Conservation (phyloP, 2,797 vertebrate species). For the Brachymystax lenok region DNA sequence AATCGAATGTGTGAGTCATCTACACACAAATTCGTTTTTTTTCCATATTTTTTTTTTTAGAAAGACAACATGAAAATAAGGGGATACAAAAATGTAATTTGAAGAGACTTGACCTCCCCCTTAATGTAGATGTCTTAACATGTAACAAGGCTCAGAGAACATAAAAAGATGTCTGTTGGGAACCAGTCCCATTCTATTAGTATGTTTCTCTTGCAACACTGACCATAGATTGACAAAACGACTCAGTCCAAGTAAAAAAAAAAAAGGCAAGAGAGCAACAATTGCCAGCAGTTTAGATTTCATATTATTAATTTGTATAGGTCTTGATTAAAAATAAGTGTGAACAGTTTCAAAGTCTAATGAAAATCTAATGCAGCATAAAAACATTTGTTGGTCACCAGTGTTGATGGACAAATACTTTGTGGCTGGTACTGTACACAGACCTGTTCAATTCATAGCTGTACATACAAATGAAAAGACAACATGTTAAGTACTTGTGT, state of each 20-base stretch:
- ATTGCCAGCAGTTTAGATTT: slow-evolving; percentile 12
- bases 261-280: slow-evolving; percentile 20
- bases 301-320: slow-evolving; percentile 27
- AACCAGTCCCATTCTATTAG: slow-evolving; percentile 63
- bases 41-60: no score
- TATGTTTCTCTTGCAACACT: slow-evolving; percentile 26
- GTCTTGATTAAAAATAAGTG: slow-evolving; percentile 40
- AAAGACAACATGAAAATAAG: slow-evolving; percentile 41
- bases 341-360: slow-evolving; percentile 36
- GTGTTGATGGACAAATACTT: slow-evolving; percentile 57
- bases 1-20: slow-evolving; percentile 50
- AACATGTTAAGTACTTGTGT: slow-evolving; percentile 73
- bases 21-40: slow-evolving; percentile 59
- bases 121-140: slow-evolving; percentile 47
- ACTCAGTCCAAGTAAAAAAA: slow-evolving; percentile 31
- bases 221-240: slow-evolving; percentile 37
- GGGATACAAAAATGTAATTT: slow-evolving; percentile 28
- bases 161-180: slow-evolving; percentile 62
- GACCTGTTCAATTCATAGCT: slow-evolving; percentile 44
- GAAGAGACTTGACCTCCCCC: slow-evolving; percentile 36
- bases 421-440: slow-evolving; percentile 19
- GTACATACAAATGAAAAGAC: slow-evolving; percentile 56
- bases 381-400: slow-evolving; percentile 27
- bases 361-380: slow-evolving; percentile 56
- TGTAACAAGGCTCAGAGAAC: slow-evolving; percentile 65